phyloP scores from a whole-genome alignment of 2,888 invertebrate genomes.

The Biston betularia region DNA sequence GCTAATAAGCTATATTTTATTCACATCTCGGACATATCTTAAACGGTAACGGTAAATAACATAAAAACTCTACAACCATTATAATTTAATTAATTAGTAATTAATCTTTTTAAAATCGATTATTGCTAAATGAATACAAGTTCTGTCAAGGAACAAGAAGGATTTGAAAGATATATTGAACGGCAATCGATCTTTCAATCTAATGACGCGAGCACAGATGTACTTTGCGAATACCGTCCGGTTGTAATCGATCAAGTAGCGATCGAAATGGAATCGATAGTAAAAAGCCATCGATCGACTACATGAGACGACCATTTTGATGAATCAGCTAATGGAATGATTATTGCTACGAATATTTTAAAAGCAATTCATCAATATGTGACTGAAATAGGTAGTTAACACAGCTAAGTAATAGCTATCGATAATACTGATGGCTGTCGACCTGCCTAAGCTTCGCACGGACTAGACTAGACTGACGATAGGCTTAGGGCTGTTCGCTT shows the following conservation, averaged over 20 bases:
- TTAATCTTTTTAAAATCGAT: background rate
- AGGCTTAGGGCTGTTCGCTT: no score
- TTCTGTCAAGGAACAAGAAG: conserved; percentile 11
- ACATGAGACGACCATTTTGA: conserved; percentile 19
- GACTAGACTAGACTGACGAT: no score
- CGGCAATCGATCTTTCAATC: conserved; percentile 19
- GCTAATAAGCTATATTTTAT: no score
- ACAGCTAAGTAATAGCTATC: background rate
- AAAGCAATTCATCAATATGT: background rate
- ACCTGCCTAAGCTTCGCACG: no score
- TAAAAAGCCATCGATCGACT: conserved; percentile 26
- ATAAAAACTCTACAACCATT: no score
- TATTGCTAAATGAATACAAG: background rate
- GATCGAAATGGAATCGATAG: conserved; percentile 32
- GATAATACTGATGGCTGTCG: background rate
- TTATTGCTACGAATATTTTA: conserved; percentile 6
- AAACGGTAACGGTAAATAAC: no score
- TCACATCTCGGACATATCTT: no score
- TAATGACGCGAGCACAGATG: conserved; percentile 8
- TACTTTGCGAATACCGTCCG: conserved; percentile 23
- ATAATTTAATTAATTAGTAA: no score
- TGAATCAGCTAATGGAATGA: conserved; percentile 27
- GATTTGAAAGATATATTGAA: conserved; percentile 3
- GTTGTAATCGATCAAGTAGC: conserved; percentile 31
- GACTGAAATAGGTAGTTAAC: background rate